phyloP scores from a whole-genome alignment of 2,888 invertebrate species.

The Troglohyphantes excavatus region DNA sequence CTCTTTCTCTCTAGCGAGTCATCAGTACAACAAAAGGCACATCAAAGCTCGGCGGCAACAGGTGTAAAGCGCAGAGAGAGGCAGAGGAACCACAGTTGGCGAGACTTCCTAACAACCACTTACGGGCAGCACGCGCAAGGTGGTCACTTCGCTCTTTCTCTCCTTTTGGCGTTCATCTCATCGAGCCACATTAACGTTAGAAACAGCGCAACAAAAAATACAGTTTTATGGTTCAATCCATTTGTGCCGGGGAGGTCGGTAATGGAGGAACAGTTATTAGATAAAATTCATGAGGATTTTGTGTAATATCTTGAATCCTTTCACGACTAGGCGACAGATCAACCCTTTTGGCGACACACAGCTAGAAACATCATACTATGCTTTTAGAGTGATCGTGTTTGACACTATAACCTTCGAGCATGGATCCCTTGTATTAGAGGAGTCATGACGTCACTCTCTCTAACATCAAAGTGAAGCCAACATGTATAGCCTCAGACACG shows the following conservation, averaged over 20 bases:
- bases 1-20: neutral
- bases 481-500: too few relatives aligned
- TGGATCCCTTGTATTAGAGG: too few relatives aligned
- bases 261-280: conserved; percentile 4
- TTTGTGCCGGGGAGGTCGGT: neutral
- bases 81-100: conserved; percentile 74
- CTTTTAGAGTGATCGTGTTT: too few relatives aligned
- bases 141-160: conserved; percentile 59
- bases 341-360: too few relatives aligned
- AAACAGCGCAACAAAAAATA: neutral
- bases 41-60: conserved; percentile 59
- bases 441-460: too few relatives aligned
- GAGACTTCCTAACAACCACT: conserved; percentile 62
- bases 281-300: too few relatives aligned
- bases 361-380: too few relatives aligned
- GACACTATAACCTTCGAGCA: too few relatives aligned
- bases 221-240: conserved; percentile 18
- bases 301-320: too few relatives aligned
- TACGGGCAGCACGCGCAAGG: conserved; percentile 27
- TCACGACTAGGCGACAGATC: too few relatives aligned
- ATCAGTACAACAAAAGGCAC: conserved; percentile 10
- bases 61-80: conserved; percentile 59
- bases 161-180: conserved; percentile 46
- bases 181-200: conserved; percentile 27
- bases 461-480: too few relatives aligned